Evolutionary conservation across 92 coral and sea anemone genomes (phyloP).

Genomic region (Anthopleura xanthogrammica): DNA sequence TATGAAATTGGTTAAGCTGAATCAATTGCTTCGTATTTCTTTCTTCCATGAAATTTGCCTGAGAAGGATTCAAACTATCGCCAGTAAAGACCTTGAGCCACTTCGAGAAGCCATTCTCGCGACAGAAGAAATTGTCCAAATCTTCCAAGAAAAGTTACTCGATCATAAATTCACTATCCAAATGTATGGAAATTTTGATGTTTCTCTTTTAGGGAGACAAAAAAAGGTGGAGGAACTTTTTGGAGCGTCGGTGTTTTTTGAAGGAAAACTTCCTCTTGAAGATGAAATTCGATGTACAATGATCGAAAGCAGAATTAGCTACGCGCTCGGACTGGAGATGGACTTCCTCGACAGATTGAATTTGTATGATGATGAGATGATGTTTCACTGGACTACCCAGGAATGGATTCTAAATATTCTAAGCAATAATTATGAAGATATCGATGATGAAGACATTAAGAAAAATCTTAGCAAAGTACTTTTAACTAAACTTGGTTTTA

Average conservation of each 20-base stretch:
- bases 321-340: not conserved
- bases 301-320: not conserved
- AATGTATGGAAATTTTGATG: not conserved
- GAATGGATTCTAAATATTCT: conserved; percentile 6
- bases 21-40: not conserved
- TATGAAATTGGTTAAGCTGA: not conserved
- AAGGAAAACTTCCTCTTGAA: not conserved
- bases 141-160: not conserved
- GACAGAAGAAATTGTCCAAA: not conserved
- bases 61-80: not conserved
- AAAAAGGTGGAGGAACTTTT: not conserved
- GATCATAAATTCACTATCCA: not conserved
- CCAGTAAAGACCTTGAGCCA: not conserved
- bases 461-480: conserved; percentile 2
- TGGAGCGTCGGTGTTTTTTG: not conserved
- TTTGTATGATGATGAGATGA: not conserved
- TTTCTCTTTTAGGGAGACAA: not conserved
- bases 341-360: not conserved
- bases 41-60: not conserved
- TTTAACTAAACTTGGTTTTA: conserved; percentile 5
- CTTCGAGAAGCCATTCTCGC: not conserved
- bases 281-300: not conserved
- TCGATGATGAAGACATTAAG: conserved; percentile 1
- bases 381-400: not conserved
- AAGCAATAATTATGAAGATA: conserved; percentile 4